Evolutionary conservation across 2,113 vertebrate genomes (phyloP).

Genomic region (Peromyscus maniculatus): DNA sequence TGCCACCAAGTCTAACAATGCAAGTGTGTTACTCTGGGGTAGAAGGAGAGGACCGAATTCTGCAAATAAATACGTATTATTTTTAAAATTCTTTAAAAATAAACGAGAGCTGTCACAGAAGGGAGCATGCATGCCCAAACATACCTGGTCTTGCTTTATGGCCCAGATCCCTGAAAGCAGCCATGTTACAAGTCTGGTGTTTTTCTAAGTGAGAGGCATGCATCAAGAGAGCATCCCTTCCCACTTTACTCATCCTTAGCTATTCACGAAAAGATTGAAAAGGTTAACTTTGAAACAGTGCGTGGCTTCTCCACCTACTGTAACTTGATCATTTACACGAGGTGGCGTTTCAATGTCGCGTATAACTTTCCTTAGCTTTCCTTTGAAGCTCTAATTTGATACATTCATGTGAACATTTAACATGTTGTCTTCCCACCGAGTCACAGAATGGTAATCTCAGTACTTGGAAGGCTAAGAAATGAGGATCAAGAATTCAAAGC

Average conservation of each 20-base stretch:
- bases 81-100: neutral
- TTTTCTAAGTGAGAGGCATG: neutral
- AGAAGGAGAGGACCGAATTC: neutral
- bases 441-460: neutral
- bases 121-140: neutral
- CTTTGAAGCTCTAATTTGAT: neutral
- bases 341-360: neutral
- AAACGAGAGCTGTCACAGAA: constrained; percentile 3
- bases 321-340: neutral
- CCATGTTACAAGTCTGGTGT: neutral
- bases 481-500: neutral
- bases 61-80: neutral
- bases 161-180: neutral
- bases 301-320: neutral
- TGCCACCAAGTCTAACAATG: neutral
- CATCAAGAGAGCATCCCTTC: neutral
- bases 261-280: neutral
- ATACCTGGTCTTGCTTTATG: neutral
- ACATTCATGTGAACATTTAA: neutral
- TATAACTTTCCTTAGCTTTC: neutral
- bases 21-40: neutral
- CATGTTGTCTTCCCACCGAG: neutral
- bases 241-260: neutral
- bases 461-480: too few species aligned
- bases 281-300: constrained; percentile 31